Base-by-base conservation (phyloP, 2,888 invertebrate species). In the Hofmannophila pseudospretella region DNA sequence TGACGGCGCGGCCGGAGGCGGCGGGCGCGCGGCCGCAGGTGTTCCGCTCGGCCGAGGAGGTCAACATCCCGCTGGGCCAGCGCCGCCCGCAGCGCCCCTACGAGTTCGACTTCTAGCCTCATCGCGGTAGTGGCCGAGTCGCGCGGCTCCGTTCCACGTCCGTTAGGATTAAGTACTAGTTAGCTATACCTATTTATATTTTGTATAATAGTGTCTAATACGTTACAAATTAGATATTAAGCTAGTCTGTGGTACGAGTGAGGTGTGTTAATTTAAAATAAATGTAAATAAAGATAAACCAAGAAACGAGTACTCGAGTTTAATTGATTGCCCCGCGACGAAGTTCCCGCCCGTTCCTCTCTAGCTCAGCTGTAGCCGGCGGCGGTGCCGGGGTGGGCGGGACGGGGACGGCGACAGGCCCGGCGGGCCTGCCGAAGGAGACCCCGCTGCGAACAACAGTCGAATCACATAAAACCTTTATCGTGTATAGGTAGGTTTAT, bases 11-110 rank as follows among this genome's bases (percentile, higher is more conserved):
- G 45, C 60, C 70, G 60, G 57, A 70, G 43, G 58, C 59, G 47
- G 59, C 73, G 66, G 68, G 51, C 66, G 65, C 44, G 85, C 88
- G 8, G 46, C 86, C 88, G 44, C 94, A 95, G 64, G 94, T 94
- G 30, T 96, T 94, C 78, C 91, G 94, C 56, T 92, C 94, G 26
- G 94, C 95, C 2, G 95, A 96, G 69, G 95, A 95, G 67, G 94
- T 95, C 33, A 95, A 96, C 69, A 95, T 95, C 54, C 94, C 95
- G 2, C 88, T 96, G 34, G 92, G 92, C 42, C 95, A 95, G 67
- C 89, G 95, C 63, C 89, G 95, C 57, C 94, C 95, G 4, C 78
- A 78, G 38, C 76, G 84, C 42, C 85, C 84, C 12, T 84, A 77
- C 47, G 84, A 85, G 40, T 84, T 81, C 46, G 82, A 86, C 51